Evolutionary conservation across 2,113 vertebrate species (phyloP).

Genomic region (Sarotherodon lohbergeri): DNA sequence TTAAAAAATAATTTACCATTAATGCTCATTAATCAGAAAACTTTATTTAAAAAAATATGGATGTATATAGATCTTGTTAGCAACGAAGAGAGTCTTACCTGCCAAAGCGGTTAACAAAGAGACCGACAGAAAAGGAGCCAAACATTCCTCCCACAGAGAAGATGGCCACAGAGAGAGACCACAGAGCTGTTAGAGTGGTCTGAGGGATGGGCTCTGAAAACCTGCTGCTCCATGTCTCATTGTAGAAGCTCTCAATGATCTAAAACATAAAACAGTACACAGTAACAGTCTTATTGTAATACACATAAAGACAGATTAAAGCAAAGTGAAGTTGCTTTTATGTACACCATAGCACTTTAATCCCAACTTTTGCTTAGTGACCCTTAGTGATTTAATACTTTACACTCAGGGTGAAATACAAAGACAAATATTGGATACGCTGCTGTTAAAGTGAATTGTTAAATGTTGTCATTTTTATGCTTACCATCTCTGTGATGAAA

Average conservation of each 20-base stretch:
- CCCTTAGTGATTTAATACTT: neutral
- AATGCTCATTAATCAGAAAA: neutral
- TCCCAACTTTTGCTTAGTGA: neutral
- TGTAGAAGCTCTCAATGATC: slow-evolving; percentile 92
- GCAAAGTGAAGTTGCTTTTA: neutral
- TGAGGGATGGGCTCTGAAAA: slow-evolving; percentile 73
- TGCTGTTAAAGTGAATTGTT: too few species aligned
- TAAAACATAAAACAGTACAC: slow-evolving; percentile 30
- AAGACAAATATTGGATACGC: neutral
- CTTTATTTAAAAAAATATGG: neutral
- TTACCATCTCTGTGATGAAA: too few species aligned
- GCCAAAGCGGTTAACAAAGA: slow-evolving; percentile 92
- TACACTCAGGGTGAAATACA: neutral
- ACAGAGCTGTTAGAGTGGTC: slow-evolving; percentile 79
- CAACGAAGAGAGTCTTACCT: slow-evolving; percentile 65
- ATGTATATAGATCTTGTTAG: neutral
- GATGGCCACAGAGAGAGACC: slow-evolving; percentile 92
- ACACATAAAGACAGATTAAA: neutral
- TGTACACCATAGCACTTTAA: neutral
- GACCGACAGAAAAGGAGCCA: slow-evolving; percentile 87
- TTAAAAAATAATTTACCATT: neutral
- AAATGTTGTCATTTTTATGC: too few species aligned
- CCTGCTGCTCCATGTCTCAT: slow-evolving; percentile 81
- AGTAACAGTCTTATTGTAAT: neutral
- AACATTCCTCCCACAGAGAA: slow-evolving; percentile 94